A percentile compares a stretch with the other conserved stretches of the same genome.
phyloP scores from a whole-genome alignment of 2,113 vertebrate species.

The Cercopithecus mona region DNA sequence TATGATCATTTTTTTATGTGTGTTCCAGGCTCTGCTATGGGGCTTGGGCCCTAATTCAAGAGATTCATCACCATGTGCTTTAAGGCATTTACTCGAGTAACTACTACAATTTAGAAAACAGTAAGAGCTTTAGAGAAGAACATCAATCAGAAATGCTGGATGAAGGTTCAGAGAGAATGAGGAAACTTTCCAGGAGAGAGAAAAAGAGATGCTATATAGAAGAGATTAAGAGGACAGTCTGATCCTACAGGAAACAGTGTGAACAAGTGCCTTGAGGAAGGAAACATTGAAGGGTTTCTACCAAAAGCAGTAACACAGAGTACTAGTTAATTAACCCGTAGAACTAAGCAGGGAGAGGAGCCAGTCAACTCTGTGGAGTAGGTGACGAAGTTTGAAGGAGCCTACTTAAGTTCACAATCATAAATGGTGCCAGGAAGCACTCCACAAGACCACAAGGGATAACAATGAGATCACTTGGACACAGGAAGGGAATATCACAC shows the following conservation, averaged over 20 bases:
- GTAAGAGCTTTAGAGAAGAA: background rate
- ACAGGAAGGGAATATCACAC: no score
- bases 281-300: background rate
- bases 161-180: background rate
- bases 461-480: no score
- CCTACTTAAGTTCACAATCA: background rate
- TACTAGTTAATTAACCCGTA: background rate
- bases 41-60: background rate
- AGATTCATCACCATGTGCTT: background rate
- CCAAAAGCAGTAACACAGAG: background rate
- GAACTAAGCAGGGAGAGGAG: background rate
- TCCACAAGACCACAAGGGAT: no score
- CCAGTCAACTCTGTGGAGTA: background rate
- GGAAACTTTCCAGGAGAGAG: background rate
- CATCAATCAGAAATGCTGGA: background rate
- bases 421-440: background rate
- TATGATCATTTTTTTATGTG: background rate
- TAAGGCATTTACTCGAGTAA: slow-evolving; percentile 1
- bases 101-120: background rate
- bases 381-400: background rate
- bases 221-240: background rate
- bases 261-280: background rate
- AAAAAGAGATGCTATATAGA: background rate
- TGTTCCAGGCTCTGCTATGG: background rate
- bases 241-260: background rate